Evolutionary conservation across 2,113 vertebrate species (phyloP).

Genomic region (Stercorarius parasiticus): DNA sequence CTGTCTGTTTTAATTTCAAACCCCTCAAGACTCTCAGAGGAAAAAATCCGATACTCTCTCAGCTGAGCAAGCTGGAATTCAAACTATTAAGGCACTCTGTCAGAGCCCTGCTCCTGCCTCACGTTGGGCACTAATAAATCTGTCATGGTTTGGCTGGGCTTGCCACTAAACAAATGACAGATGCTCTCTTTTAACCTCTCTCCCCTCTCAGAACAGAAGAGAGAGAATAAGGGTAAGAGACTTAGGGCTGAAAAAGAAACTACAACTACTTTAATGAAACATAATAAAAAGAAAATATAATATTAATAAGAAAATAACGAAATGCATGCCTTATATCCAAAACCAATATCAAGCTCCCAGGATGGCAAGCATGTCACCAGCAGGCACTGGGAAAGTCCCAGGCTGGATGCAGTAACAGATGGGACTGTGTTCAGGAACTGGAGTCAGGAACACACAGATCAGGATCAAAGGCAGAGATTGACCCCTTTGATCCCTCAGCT

Average conservation of each 20-base stretch:
- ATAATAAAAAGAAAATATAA: background rate
- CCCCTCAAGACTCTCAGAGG: background rate
- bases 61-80: background rate
- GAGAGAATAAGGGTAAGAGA: background rate
- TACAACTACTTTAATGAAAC: background rate
- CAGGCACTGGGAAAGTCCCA: background rate
- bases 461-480: background rate
- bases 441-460: background rate
- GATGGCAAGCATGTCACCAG: background rate
- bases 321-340: background rate
- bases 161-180: background rate
- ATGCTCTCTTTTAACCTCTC: background rate
- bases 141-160: background rate
- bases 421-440: background rate
- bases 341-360: background rate
- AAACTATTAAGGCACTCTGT: background rate
- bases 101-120: background rate
- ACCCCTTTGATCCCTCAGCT: background rate
- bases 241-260: background rate
- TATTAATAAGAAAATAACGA: background rate
- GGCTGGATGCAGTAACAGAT: background rate
- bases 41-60: background rate
- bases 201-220: background rate
- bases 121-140: background rate
- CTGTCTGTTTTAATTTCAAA: background rate